Conservation (phyloP, 2,797 vertebrate species). For the Apogon hyalosoma region DNA sequence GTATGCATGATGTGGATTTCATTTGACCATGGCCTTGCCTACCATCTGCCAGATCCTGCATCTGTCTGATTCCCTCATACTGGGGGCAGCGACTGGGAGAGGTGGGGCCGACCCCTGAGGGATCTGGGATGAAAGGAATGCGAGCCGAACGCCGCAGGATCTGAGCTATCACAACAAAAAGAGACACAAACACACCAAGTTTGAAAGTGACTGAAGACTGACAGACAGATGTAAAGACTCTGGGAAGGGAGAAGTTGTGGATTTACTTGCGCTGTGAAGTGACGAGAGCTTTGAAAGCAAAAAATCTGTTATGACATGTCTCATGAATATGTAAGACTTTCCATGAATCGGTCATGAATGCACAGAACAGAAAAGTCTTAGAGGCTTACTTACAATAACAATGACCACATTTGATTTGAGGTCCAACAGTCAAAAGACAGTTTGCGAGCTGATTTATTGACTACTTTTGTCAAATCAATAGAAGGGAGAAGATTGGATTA, state of each 20-base stretch:
- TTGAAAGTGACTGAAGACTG: conserved; percentile 9
- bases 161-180: conserved; percentile 76
- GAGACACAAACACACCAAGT: conserved; percentile 55
- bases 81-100: conserved; percentile 55
- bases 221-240: conserved; percentile 5
- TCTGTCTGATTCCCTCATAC: conserved; percentile 76
- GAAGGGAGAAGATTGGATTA: neutral
- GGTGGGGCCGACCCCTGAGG: conserved; percentile 56
- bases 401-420: conserved; percentile 39
- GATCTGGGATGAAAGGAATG: conserved; percentile 76
- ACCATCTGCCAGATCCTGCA: conserved; percentile 72
- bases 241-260: conserved; percentile 22
- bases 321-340: conserved; percentile 52
- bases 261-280: conserved; percentile 24
- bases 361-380: conserved; percentile 13
- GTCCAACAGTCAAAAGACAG: conserved; percentile 25
- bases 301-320: conserved; percentile 31
- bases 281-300: conserved; percentile 24
- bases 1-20: conserved; percentile 39
- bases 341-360: conserved; percentile 38
- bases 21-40: conserved; percentile 50
- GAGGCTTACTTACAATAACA: conserved; percentile 46
- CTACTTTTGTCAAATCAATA: conserved; percentile 16
- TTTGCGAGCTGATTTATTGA: conserved; percentile 35
- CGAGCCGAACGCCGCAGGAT: conserved; percentile 61